These are phyloP conservation scores for Epistrophella euchroma DNA, from an alignment of 2,888 invertebrate species.

Conservation along the genomic window DNA sequence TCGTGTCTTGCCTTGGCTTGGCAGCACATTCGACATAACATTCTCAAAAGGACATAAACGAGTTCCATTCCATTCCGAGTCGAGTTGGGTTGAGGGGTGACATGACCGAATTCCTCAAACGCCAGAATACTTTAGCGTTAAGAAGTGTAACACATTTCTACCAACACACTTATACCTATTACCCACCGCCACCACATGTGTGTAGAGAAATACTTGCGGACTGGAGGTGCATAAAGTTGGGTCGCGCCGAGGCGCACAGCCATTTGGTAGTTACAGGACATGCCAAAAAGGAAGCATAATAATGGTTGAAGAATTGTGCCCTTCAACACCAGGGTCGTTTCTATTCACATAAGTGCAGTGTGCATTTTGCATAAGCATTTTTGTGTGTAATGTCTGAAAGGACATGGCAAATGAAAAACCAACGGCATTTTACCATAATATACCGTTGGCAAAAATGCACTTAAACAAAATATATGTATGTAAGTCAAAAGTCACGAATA, in stretches of 20 bases:
- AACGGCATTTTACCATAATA: slow-evolving; percentile 43
- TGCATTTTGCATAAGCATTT: slow-evolving; percentile 39
- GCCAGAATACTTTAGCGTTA: slow-evolving; percentile 36
- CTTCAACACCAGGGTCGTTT: slow-evolving; percentile 65
- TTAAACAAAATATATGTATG: neutral
- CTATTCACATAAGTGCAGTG: slow-evolving; percentile 46
- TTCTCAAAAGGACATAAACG: slow-evolving; percentile 59
- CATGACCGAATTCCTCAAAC: slow-evolving; percentile 69
- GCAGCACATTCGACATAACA: slow-evolving; percentile 24
- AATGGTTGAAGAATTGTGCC: slow-evolving; percentile 67
- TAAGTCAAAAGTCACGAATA: slow-evolving; percentile 19
- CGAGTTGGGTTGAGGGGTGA: slow-evolving; percentile 40
- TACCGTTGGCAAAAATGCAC: slow-evolving; percentile 27
- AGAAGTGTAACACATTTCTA: slow-evolving; percentile 55
- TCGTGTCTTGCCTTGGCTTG: slow-evolving; percentile 13
- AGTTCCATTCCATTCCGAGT: slow-evolving; percentile 35
- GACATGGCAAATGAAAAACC: slow-evolving; percentile 51
- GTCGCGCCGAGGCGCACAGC: neutral
- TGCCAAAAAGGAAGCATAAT: slow-evolving; percentile 56
- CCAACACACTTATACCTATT: slow-evolving; percentile 5
- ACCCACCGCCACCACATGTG: neutral
- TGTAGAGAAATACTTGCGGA: slow-evolving; percentile 25
- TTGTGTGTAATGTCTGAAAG: slow-evolving; percentile 41
- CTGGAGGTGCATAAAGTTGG: slow-evolving; percentile 33
- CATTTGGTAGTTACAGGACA: neutral